Base-by-base conservation (phyloP, 2,113 vertebrate species). In the Clarias macrocephalus region DNA sequence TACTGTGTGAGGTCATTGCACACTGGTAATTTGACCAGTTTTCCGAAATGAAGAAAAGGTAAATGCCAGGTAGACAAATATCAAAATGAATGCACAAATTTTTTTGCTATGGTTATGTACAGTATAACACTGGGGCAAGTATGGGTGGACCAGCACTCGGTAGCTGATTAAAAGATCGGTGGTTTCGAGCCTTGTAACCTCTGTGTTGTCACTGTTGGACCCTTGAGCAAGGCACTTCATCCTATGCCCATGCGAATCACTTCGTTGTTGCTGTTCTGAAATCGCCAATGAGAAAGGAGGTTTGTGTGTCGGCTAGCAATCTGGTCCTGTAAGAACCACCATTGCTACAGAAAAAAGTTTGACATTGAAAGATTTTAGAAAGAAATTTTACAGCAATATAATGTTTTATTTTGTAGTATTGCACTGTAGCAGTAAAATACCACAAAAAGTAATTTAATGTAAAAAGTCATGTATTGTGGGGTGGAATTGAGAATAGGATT, bases 1-100 rank as follows among this genome's bases (percentile, higher is more conserved):
- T 66, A 79, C 75, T n/a, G 75, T 56, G 48, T 68, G 52, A 80
- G 70, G 23, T 65, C 21, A 11, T 8, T 75, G 33, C 68, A 84
- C 19, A 37, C 48, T 72, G 21, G 16, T 60, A 57, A 72, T n/a
- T 60, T 28, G 23, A 70, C 6, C 13, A 79, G 33, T 4, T 72
- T 72, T 57, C 25, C 82, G 57, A n/a, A 76, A 48, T 75, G 5
- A 10, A 48, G 48, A 75, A 73, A 75, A 75, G 42, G 37, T 75
- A 52, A 0, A 5, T 73, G 68, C 33, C 33, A 75, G 72, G 9
- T 54, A n/a, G 25, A 13, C 12, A 77, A 56, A 77, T 28, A 16
- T 56, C 25, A 77, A 77, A 77, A 77, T 77, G 2, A 77, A 76
- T 52, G 23, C 73, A 52, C 16, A 77, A n/a, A n/a, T n/a, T 16